Evolutionary conservation across 2,888 invertebrate species (phyloP), one percentile per base, ranked within the genome.

Genomic region (Plebejus melissa): DNA sequence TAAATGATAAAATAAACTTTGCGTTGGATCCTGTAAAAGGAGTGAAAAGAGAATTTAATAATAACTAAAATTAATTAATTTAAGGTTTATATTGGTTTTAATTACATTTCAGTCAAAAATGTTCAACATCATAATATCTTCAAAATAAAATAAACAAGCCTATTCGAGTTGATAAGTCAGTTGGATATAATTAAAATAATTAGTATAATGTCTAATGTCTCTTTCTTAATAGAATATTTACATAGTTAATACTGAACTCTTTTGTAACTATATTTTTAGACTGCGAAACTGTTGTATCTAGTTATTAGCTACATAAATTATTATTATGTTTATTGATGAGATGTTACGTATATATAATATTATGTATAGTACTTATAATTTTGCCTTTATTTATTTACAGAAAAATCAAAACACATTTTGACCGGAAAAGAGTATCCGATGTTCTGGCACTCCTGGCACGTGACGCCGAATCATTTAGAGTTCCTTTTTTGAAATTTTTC

Each of bases 381-480:
- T 50, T 50, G 9, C 0, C 1, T 16, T 54, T 54, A 13, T 54
- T 54, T 54, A 16, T 54, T 9, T 2, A 46, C 9, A 46, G 9
- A 9, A 9, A 46, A 54, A 54, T 16, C 3, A 54, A 16, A 54
- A 54, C 13, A 54, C 4, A 54, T 54, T n/a, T 58, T 57, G 58
- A 58, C 22, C n/a, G 7, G 22, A 58, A 65, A n/a, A 58, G 11
- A 65, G 28, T 11, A 4, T 13, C 28, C 32, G 13, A 65, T 36
- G 9, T 65, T 32, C 32, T 65, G 32, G 65, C 65, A 65, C 65
- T 65, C 65, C 32, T 65, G 32, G 65, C 65, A 65, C 65, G 65
- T 65, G 32, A 13, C 32, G 5, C 65, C 65, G 32, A 36, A 32
- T 65, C 32, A n/a, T 28, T 28, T 22, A 9, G 58, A 32, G 32